These are phyloP conservation scores for Mico argentatus DNA, from an alignment of 2,797 vertebrate genomes.

Conservation along the genomic window DNA sequence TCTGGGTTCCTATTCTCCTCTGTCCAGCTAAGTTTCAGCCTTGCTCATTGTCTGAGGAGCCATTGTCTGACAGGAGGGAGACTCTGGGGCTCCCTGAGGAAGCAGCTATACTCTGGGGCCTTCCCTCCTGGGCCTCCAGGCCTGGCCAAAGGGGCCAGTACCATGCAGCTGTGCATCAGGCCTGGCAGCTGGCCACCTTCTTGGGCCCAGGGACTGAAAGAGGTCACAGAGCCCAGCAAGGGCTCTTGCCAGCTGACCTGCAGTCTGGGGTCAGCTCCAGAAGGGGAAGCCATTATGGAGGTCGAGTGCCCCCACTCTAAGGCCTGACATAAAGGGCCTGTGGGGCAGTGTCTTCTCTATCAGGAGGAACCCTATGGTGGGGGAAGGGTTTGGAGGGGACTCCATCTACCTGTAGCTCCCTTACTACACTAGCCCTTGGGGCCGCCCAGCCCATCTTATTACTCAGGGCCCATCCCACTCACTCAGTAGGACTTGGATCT, in stretches of 20 bases:
- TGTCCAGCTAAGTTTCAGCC: conserved; percentile 27
- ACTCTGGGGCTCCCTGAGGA: background rate
- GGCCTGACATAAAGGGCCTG: background rate
- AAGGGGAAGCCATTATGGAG: background rate
- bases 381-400: rapidly evolving
- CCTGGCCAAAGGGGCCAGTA: background rate
- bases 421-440: background rate
- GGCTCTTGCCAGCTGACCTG: background rate
- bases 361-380: background rate
- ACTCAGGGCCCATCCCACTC: background rate
- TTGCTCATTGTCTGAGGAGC: conserved; percentile 28
- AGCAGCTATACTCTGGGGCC: background rate
- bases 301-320: background rate
- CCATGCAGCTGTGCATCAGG: background rate
- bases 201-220: conserved; percentile 8
- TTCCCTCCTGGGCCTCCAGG: background rate
- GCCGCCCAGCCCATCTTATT: background rate
- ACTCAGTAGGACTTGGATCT: background rate
- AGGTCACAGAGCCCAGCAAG: background rate
- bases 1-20: conserved; percentile 41
- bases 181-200: background rate
- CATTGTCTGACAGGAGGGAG: background rate
- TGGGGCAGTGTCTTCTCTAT: background rate
- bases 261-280: conserved; percentile 20
- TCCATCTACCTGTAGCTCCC: background rate